Base-by-base conservation (phyloP, 2,888 invertebrate species). In the Lutraria lutraria region DNA sequence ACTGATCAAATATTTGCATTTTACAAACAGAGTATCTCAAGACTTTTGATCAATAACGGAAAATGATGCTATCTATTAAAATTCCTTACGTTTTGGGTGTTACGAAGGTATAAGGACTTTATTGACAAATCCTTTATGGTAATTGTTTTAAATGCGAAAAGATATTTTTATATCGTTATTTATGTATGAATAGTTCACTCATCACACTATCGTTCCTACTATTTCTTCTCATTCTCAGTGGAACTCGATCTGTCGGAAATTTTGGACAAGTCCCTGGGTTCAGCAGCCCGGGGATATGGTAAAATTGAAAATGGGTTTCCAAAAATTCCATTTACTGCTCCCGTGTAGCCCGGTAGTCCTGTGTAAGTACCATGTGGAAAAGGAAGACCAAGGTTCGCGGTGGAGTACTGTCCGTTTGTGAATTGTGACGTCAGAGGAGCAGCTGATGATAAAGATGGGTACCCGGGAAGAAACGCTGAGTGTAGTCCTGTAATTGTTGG, bases 401-500 rank as follows among this genome's bases (percentile, higher is more conserved):
- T 54, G 1, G 86, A 87, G 54, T 91, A 91, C 63, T 89, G 91
- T 63, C 93, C 94, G 13, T 92, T 87, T 25, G 91, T 53, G 13
- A 93, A 90, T 34, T 91, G 88, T n/a, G 93, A 90, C 21, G 92
- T 91, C 31, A 94, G 86, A 34, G 93, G 89, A 12, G 91, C 91
- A 10, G 91, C 85, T 54, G 91, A 89, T 52, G 90, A 86, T 31
- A 89, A 79, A 21, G 85, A 29, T 19, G 93, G 87, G n/a, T 91
- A 91, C 29, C 91, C 89, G 21, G 95, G 94, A 29, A 94, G 93
- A 92, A 96, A 96, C 79, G 96, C 95, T n/a, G 95, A 95, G 88
- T 96, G 95, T 53, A 96, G 93, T 16, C 94, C 92, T 63, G 93
- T 85, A 52, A 93, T 84, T 16, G 90, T 86, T 86, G 92, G 80